Base-by-base conservation (phyloP, 2,888 invertebrate genomes). In the Leucophenga montana region DNA sequence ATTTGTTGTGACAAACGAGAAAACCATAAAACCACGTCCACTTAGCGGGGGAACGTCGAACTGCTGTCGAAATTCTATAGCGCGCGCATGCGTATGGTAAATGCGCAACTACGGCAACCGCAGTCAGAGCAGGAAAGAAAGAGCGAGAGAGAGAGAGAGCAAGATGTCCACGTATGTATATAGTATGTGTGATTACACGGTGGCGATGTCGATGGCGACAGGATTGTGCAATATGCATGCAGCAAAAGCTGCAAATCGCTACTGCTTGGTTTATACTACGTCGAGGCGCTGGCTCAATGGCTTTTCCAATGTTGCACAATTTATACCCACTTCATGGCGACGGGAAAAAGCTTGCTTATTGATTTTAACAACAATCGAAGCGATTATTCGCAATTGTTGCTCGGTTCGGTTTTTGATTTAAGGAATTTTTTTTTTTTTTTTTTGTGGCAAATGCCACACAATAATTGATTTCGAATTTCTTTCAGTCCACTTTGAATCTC, bases 151-250 rank as follows among this genome's bases (percentile, higher is more conserved):
- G 2, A 27, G 57, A 57, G 11, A 13, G 14, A 11, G 56, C 9
- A 18, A 1, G 57, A n/a, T 27, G 81, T 83, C 79, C 75, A 75
- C 73, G 56, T 22, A 22, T 56, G 1, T 50, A 59, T 20, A n/a
- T n/a, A n/a, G n/a, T n/a, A n/a, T n/a, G 14, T 11, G 20, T 14
- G 68, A 78, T 73, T 75, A 69, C 75, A 75, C 73, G 69, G 69
- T 44, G 39, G 16, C 65, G 39, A 46, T 44, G 39, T 11, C 65
- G 39, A 46, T 59, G 27, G 22, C 66, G 68, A 39, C 74, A 78
- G 85, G 78, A 84, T 84, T 84, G 83, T 84, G 83, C 83, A 84
- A 82, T 85, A 80, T 61, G 77, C 76, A 77, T 77, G 75, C 70
- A 73, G 67, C 72, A 61, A 69, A 72, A 72, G 70, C 73, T 66